Conservation (phyloP, 53 echinoderm and acorn worm genomes). For the Patiria pectinifera region DNA sequence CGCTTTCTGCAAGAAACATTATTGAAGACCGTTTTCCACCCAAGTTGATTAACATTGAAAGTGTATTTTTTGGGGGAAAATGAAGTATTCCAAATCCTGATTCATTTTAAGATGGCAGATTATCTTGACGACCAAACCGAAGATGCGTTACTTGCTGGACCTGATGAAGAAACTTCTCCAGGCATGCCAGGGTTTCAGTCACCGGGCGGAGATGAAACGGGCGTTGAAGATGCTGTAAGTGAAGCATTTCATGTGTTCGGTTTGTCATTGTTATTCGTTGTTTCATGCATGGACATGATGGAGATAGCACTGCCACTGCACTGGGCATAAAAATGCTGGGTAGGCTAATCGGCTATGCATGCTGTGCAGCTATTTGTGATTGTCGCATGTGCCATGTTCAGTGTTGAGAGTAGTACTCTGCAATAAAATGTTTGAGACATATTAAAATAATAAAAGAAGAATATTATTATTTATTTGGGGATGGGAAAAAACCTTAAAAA, state of each 20-base stretch:
- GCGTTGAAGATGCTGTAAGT: slow-evolving; percentile 60
- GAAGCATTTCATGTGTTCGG: neutral
- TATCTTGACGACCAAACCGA: slow-evolving; percentile 51
- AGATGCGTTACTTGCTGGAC: slow-evolving; percentile 44
- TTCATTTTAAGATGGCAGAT: slow-evolving; percentile 51
- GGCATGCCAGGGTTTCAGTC: slow-evolving; percentile 22
- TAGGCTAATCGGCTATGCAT: no score
- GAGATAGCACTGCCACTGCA: no score
- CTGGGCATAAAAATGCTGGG: no score
- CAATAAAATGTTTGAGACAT: no score
- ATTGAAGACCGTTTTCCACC: neutral
- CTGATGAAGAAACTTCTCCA: slow-evolving; percentile 42
- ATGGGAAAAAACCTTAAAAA: no score
- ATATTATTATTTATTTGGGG: no score
- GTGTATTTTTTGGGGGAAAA: neutral
- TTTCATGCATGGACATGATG: no score
- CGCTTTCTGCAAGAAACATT: neutral
- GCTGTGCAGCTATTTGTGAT: no score
- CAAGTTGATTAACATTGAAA: neutral
- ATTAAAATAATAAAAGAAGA: no score
- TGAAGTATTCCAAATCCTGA: neutral
- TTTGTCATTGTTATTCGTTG: no score
- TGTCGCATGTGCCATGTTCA: no score
- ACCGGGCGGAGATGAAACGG: slow-evolving; percentile 48
- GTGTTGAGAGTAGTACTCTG: no score